Conservation (phyloP, 2,797 vertebrate species). For the Somateria mollissima region DNA sequence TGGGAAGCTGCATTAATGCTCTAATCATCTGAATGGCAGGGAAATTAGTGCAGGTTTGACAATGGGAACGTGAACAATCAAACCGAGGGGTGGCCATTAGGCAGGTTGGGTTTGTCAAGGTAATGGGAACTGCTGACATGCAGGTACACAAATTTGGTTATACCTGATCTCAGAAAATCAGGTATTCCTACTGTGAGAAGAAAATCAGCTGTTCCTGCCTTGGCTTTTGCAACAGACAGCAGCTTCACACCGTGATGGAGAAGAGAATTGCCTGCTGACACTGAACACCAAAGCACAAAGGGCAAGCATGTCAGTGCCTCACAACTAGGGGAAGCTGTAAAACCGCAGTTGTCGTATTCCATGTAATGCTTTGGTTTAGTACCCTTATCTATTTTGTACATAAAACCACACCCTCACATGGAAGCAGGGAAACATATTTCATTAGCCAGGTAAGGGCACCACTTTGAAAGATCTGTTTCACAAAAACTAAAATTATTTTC, state of each 20-base stretch:
- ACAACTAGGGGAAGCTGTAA: neutral
- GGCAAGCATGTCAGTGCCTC: neutral
- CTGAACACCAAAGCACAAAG: neutral
- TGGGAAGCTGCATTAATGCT: neutral
- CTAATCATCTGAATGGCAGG: neutral
- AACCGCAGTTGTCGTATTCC: neutral
- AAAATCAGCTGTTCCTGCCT: neutral
- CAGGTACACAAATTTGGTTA: neutral
- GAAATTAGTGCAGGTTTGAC: neutral
- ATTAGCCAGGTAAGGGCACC: neutral
- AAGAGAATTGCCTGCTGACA: neutral
- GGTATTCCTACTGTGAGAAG: neutral
- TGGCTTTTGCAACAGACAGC: neutral
- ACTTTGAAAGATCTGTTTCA: neutral
- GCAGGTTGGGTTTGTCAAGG: neutral
- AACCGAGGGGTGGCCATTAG: neutral
- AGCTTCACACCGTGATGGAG: neutral
- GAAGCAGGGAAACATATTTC: neutral
- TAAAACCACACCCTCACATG: neutral
- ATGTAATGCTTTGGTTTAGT: neutral
- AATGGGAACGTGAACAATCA: fast-evolving
- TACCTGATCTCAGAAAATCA: neutral
- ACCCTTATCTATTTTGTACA: neutral
- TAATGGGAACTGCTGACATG: neutral
- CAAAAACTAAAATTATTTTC: neutral